Percentiles rank a stretch among this genome's conserved stretches.
Evolutionary conservation across 2,888 invertebrate genomes (phyloP).

Genomic region (Phytoseiulus persimilis): DNA sequence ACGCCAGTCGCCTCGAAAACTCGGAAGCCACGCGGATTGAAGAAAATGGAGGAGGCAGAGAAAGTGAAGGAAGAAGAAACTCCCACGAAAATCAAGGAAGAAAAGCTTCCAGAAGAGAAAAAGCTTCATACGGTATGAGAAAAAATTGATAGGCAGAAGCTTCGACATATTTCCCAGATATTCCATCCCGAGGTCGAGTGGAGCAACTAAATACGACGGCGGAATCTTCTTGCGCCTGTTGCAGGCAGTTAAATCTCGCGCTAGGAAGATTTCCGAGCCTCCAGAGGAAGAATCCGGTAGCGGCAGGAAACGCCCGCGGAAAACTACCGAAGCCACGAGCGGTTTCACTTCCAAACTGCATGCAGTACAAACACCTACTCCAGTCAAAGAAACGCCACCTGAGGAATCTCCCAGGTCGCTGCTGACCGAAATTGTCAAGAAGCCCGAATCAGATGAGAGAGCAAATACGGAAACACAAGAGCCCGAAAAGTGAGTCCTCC

Average conservation of each 20-base stretch:
- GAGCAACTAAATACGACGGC: conserved; percentile 40
- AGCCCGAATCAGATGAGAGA: conserved; percentile 1
- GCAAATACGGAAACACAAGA: neutral
- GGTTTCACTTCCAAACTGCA: neutral
- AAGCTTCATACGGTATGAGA: conserved; percentile 34
- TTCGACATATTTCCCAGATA: too few relatives aligned
- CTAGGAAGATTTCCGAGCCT: conserved; percentile 15
- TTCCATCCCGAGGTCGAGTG: conserved; percentile 40
- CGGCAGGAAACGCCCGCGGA: conserved; percentile 15
- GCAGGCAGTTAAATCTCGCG: conserved; percentile 26
- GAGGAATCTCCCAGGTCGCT: neutral
- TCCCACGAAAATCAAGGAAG: conserved; percentile 51
- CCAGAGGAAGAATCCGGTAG: conserved; percentile 13
- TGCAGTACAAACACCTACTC: neutral
- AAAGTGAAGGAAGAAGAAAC: conserved; percentile 55
- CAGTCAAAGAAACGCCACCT: neutral
- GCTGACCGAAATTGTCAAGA: neutral
- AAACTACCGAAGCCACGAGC: neutral
- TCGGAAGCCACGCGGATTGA: conserved; percentile 35
- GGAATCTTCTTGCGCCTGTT: conserved; percentile 6
- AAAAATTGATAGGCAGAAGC: conserved; percentile 36
- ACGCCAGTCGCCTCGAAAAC: conserved; percentile 17
- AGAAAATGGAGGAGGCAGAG: conserved; percentile 50
- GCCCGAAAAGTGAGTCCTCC: neutral
- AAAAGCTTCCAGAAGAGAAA: conserved; percentile 46